These are phyloP conservation scores for Oscheius sp. DNA, from an alignment of 2,888 invertebrate species.

Conservation along the genomic window DNA sequence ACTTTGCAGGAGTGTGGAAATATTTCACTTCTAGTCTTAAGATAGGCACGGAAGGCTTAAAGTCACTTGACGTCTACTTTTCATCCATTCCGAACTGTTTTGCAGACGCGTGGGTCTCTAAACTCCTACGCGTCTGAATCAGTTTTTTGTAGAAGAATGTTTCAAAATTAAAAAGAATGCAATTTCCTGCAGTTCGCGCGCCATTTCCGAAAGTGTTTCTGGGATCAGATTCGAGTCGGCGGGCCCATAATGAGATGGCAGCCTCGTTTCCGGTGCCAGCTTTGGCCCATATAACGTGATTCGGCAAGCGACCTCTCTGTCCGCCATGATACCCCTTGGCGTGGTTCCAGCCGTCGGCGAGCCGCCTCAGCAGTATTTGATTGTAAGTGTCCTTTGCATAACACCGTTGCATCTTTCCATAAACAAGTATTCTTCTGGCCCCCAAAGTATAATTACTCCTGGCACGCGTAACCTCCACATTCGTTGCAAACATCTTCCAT, in stretches of 20 bases:
- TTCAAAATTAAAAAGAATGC: conserved; percentile 21
- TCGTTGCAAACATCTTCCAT: not conserved
- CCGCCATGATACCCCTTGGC: conserved; percentile 32
- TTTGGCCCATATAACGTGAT: conserved; percentile 36
- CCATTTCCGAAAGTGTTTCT: conserved; percentile 38
- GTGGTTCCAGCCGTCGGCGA: conserved; percentile 21
- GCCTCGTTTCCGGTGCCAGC: conserved; percentile 35
- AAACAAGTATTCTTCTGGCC: not conserved
- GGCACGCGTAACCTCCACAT: conserved; percentile 23
- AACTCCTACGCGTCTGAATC: conserved; percentile 3
- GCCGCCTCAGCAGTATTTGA: conserved; percentile 14
- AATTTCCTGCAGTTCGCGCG: conserved; percentile 34
- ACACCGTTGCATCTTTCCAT: conserved; percentile 7
- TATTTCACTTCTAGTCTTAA: conserved; percentile 18
- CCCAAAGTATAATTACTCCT: conserved; percentile 9
- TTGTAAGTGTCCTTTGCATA: conserved; percentile 11
- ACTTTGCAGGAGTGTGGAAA: conserved; percentile 26
- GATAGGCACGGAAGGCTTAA: conserved; percentile 10
- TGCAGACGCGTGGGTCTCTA: not conserved
- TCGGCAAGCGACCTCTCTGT: conserved; percentile 6
- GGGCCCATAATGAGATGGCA: conserved; percentile 36
- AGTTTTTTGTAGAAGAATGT: conserved; percentile 10
- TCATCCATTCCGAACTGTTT: conserved; percentile 14
- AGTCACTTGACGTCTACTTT: conserved; percentile 1
- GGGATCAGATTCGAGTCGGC: conserved; percentile 38